Base-by-base conservation (phyloP, 1,140 invertebrate species). In the Odontomachus brunneus region DNA sequence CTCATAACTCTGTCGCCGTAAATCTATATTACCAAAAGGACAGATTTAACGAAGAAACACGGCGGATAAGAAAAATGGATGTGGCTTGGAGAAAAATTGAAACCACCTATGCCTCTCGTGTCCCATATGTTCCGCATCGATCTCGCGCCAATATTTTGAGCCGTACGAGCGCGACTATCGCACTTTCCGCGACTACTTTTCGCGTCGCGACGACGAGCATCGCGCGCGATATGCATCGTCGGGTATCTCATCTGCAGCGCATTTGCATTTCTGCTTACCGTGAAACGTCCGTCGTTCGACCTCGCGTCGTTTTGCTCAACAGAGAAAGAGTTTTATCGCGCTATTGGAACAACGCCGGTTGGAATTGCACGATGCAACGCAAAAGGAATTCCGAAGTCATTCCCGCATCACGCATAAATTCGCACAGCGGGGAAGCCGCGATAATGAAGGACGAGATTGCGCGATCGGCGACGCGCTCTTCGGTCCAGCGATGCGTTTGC, bases 241-340 rank as follows among this genome's bases (percentile, higher is more conserved):
- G 9, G 14, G 12, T 49, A 63, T 63, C 38, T 44, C 24, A 75
- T 75, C n/a, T 59, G 4, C 29, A n/a, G 19, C 22, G 33, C 63
- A 71, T 80, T 80, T 80, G 63, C 63, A 80, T 80, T 80, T 76
- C n/a, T 80, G 65, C 65, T 59, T 66, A n/a, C 62, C 22, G 22
- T 29, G 22, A 51, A 57, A 22, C 49, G 24, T 26, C 17, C n/a
- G 29, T 5, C 5, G 29, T 11, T 53, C 66, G 75, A 69, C 75
- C 51, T 78, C 57, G 51, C 75, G 22, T 17, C 22, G 12, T 78
- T 69, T 26, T 15, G 22, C 14, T 80, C 51, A 26, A 69, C 38
- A 26, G 67, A 53, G 2, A 19, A 78, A 38, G 2, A 71, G 22
- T 80, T 80, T 80, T 59, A 80, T 71, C 14, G 7, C 65, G 65